Percentiles rank a stretch among this genome's conserved stretches.
These are phyloP conservation scores for Rhagonycha fulva DNA, from an alignment of 2,888 invertebrate genomes.

Conservation along the genomic window DNA sequence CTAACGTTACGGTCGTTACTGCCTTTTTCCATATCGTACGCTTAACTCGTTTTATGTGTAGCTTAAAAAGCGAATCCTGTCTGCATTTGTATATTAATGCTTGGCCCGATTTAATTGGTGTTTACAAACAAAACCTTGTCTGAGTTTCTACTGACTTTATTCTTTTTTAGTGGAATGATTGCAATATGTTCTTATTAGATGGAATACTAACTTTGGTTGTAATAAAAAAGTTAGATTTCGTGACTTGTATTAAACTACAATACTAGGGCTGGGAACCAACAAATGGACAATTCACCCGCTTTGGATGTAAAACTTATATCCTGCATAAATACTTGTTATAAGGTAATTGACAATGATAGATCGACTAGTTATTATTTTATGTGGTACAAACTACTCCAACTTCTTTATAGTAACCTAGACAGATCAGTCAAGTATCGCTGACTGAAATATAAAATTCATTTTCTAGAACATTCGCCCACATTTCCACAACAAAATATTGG, in stretches of 20 bases:
- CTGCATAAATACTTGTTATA: slow-evolving; percentile 48
- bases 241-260: slow-evolving; percentile 36
- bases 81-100: neutral
- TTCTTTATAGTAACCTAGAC: slow-evolving; percentile 43
- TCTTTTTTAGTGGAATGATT: neutral
- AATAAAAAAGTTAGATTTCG: slow-evolving; percentile 31
- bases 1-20: neutral
- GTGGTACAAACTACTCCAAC: slow-evolving; percentile 45
- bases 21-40: neutral
- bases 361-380: slow-evolving; percentile 45
- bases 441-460: neutral
- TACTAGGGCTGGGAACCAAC: slow-evolving; percentile 37
- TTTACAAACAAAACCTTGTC: neutral
- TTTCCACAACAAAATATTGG: neutral
- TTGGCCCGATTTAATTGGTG: neutral
- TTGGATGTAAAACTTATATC: slow-evolving; percentile 42
- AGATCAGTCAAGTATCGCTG: slow-evolving; percentile 32
- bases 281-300: slow-evolving; percentile 44
- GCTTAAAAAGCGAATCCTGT: neutral
- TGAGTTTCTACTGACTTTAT: neutral
- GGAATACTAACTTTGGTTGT: neutral
- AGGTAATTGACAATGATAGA: slow-evolving; percentile 48
- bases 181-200: neutral
- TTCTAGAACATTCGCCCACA: neutral
- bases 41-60: neutral